These are phyloP conservation scores for Phrynocephalus guinanensis DNA, from an alignment of 2,797 vertebrate genomes.

Conservation along the genomic window DNA sequence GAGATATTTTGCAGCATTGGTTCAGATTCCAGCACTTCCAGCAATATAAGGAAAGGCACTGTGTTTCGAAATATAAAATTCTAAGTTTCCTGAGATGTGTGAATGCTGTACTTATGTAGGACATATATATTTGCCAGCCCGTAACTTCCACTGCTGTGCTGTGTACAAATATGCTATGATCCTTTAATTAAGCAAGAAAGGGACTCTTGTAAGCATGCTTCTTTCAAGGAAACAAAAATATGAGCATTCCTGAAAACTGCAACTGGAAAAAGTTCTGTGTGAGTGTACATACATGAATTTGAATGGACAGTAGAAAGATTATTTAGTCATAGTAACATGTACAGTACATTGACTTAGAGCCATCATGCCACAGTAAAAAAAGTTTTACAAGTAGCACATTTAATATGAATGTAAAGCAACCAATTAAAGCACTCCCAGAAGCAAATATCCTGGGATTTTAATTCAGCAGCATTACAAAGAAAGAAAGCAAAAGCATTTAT, in stretches of 20 bases:
- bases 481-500: not conserved
- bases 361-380: constrained; percentile 27
- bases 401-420: not conserved
- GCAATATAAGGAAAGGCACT: constrained; percentile 41
- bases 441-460: not conserved
- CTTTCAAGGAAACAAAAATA: constrained; percentile 46
- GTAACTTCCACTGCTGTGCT: constrained; percentile 16
- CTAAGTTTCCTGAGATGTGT: constrained; percentile 28
- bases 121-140: constrained; percentile 8
- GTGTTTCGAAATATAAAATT: constrained; percentile 48
- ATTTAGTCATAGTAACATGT: constrained; percentile 16
- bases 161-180: constrained; percentile 23
- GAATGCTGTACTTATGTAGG: constrained; percentile 21
- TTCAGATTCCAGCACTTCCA: constrained; percentile 56
- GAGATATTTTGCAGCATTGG: constrained; percentile 60
- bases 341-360: constrained; percentile 45
- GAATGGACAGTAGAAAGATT: constrained; percentile 24
- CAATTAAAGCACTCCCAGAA: not conserved
- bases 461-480: not conserved
- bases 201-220: not conserved
- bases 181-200: constrained; percentile 39
- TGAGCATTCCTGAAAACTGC: not conserved
- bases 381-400: not conserved
- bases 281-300: constrained; percentile 1
- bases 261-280: constrained; percentile 30